Evolutionary conservation across 2,888 invertebrate species (phyloP), one percentile per base, ranked within the genome.

Genomic region (Caenorhabditis japonica): DNA sequence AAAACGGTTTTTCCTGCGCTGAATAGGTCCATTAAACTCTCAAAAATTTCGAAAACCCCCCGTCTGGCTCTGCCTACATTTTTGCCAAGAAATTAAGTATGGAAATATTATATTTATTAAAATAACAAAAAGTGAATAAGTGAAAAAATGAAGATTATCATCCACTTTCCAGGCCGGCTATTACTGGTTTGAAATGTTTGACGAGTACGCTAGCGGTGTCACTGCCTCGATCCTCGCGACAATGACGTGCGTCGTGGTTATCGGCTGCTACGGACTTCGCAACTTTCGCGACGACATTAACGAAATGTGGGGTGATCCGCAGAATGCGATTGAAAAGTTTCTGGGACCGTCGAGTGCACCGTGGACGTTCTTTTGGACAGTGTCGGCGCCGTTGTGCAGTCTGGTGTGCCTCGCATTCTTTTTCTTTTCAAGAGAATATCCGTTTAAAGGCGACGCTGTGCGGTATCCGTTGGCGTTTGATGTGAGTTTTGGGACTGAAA

Each of bases 101-200:
- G n/a, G n/a, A n/a, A n/a, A n/a, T n/a, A n/a, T n/a, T n/a, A n/a
- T n/a, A n/a, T n/a, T n/a, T n/a, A n/a, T n/a, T n/a, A n/a, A n/a
- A n/a, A n/a, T n/a, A n/a, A n/a, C n/a, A n/a, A n/a, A n/a, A n/a
- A n/a, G n/a, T n/a, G n/a, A n/a, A n/a, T n/a, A n/a, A n/a, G n/a
- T n/a, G n/a, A n/a, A n/a, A n/a, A n/a, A n/a, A n/a, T n/a, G n/a
- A n/a, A n/a, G n/a, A n/a, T n/a, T n/a, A n/a, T n/a, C n/a, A n/a
- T n/a, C n/a, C n/a, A n/a, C n/a, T n/a, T 38, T 69, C 33, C 27
- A 68, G 66, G 61, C 61, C 8, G 71, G 71, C 15, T n/a, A 43
- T 33, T 71, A 62, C 43, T 71, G 71, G 71, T 71, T 71, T 36
- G 62, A 71, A 10, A 41, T 71, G 46, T 71, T 62, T 25, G 71